Evolutionary conservation across 2,888 invertebrate species (phyloP).

Genomic region (Andrena trimmerana): DNA sequence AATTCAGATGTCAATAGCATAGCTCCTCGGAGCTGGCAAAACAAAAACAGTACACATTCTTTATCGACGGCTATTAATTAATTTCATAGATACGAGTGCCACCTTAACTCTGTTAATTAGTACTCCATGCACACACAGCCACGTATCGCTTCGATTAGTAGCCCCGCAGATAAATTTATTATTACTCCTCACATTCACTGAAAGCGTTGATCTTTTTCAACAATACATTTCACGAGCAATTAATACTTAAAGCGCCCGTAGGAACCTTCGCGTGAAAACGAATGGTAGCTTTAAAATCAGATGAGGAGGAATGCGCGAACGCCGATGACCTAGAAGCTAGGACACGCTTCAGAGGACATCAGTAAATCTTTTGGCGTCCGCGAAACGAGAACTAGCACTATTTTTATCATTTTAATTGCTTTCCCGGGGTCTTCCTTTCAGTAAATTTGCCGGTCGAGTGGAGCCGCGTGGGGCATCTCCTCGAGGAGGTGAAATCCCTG

Average conservation of each 20-base stretch:
- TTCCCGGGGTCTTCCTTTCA: background rate
- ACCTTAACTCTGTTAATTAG: conserved; percentile 23
- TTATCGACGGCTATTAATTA: conserved; percentile 25
- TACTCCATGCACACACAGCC: background rate
- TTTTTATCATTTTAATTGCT: conserved; percentile 15
- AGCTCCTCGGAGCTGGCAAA: background rate
- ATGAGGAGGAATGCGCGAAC: background rate
- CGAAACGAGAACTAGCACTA: background rate
- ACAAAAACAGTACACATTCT: background rate
- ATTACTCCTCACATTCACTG: background rate
- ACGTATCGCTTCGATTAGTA: background rate
- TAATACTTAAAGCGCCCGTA: background rate
- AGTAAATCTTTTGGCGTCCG: background rate
- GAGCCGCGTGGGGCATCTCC: background rate
- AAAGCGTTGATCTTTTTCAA: background rate
- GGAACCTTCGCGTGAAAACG: background rate
- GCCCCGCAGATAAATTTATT: conserved; percentile 7
- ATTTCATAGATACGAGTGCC: background rate
- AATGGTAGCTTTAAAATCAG: background rate
- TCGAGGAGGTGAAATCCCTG: background rate
- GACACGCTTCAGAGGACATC: background rate
- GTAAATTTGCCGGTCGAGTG: background rate
- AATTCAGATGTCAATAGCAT: background rate
- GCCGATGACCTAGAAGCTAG: conserved; percentile 2
- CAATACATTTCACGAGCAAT: background rate